Base-by-base conservation (phyloP, 2,888 invertebrate genomes). In the Apotomis betuletana region DNA sequence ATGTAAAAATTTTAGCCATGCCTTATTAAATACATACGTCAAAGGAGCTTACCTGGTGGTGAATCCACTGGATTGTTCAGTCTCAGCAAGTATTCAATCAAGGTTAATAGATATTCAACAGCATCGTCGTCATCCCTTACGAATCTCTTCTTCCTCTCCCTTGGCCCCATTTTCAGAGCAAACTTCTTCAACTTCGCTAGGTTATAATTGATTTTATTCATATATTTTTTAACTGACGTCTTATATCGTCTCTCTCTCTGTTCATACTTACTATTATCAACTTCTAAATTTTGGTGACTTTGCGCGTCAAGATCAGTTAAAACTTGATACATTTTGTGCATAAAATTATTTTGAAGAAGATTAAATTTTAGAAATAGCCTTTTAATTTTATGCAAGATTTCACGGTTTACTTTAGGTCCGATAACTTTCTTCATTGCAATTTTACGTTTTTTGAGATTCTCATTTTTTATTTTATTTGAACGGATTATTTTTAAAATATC, bases 81-180 rank as follows among this genome's bases (percentile, higher is more conserved):
- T 75, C 87, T 89, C 6, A 90, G 70, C 70, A 92, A 78, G 78
- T 87, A 89, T 75, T 92, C 90, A 87, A 92, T 90, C 58, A 92
- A 76, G 73, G 83, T 80, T 61, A 92, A 77, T 61, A 92, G 76
- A 78, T 90, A 91, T 70, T 90, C 90, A 67, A 90, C 75, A 36
- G 87, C 81, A 62, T 86, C 83, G 12, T 87, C 84, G 41, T 86
- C 83, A 70, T 75, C 80, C 67, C 74, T 75, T 3, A 69, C 44
- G 5, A 83, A 76, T 74, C 91, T 85, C 77, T 89, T 91, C 54
- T 73, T 77, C 59, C 80, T 80, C 3, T 46, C 77, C 9, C 74
- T 83, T 74, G 77, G 78, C 75, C 78, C 87, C 77, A 88, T 67
- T 52, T 76, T 81, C 69, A 81, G 77, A 2, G 85, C 87, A 57